Evolutionary conservation across 2,113 vertebrate genomes (phyloP), one percentile per base, ranked within the genome.

Genomic region (Atlantisia rogersi): DNA sequence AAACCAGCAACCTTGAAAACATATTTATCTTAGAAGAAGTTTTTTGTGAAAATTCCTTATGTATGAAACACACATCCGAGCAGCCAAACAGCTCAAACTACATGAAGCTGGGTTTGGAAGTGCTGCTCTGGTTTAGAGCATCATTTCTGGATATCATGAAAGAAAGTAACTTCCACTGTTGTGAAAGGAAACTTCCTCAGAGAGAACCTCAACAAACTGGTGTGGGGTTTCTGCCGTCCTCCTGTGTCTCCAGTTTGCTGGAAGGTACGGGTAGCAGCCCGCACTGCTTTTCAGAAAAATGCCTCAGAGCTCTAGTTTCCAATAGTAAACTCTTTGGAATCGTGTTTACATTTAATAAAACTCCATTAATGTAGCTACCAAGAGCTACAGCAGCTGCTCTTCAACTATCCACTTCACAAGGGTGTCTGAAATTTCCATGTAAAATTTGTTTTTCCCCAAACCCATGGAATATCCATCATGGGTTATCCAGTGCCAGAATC

Each of bases 301-400:
- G 9, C 11, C 25, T n/a, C 8, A 24, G n/a, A 74, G 44, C 15
- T 40, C 35, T 83, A 15, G 50, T 84, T 59, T 56, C 55, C 40
- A 67, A 10, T 59, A 52, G 13, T 28, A 77, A 68, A 29, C 71
- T 76, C 52, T 6, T n/a, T 56, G 68, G 64, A 52, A 22, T 28
- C 64, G 29, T 81, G 75, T 88, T 97, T 90, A 71, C 26, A 32
- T 94, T 93, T n/a, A 65, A 91, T 77, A 96, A 90, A 95, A 44
- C 53, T 32, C 35, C 19, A 22, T 86, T 86, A n/a, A 88, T 70
- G 58, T 86, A 39, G 15, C 46, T 62, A 56, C 2, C 6, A 74
- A 76, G 29, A 44, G 21, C 44, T 50, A 6, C 13, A 67, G 31
- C 94, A 96, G 76, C 95, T 97, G 86, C 14, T 90, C 2, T 77